Evolutionary conservation across 2,888 invertebrate genomes (phyloP).

Genomic region (Mechanitis mazaeus): DNA sequence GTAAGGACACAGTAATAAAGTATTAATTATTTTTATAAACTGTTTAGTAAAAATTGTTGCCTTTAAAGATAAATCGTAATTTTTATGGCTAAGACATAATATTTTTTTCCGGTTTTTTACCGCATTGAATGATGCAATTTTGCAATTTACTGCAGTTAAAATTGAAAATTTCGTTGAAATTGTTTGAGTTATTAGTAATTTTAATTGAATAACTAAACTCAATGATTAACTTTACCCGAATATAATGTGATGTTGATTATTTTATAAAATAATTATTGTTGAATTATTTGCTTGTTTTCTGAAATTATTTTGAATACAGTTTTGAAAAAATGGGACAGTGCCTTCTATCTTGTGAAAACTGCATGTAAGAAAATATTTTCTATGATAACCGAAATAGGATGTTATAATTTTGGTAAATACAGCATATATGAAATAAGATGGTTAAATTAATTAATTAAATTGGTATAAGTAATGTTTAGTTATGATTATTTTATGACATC

Average conservation of each 20-base stretch:
- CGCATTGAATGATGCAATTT: conserved; percentile 16
- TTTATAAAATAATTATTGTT: too few relatives aligned
- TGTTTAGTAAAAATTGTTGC: background rate
- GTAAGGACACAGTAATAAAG: background rate
- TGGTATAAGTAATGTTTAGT: conserved; percentile 8
- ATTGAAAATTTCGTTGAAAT: conserved; percentile 22
- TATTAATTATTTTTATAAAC: background rate
- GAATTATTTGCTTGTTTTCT: too few relatives aligned
- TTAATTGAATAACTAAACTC: too few relatives aligned
- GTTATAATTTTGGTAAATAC: too few relatives aligned
- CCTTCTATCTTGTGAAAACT: too few relatives aligned
- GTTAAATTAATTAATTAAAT: background rate
- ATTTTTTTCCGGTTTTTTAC: conserved; percentile 19
- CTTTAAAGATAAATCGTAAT: background rate
- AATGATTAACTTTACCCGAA: too few relatives aligned
- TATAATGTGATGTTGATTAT: too few relatives aligned
- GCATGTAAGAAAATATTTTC: too few relatives aligned
- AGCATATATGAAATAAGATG: too few relatives aligned
- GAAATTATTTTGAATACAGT: too few relatives aligned
- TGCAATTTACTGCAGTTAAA: conserved; percentile 16
- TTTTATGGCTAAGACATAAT: conserved; percentile 10
- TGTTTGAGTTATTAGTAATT: conserved; percentile 11
- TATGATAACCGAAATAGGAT: too few relatives aligned
- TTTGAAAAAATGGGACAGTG: too few relatives aligned
- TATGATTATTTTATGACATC: conserved; percentile 37